Base-by-base conservation (phyloP, 2,797 vertebrate genomes). In the Onychomys leucogaster region DNA sequence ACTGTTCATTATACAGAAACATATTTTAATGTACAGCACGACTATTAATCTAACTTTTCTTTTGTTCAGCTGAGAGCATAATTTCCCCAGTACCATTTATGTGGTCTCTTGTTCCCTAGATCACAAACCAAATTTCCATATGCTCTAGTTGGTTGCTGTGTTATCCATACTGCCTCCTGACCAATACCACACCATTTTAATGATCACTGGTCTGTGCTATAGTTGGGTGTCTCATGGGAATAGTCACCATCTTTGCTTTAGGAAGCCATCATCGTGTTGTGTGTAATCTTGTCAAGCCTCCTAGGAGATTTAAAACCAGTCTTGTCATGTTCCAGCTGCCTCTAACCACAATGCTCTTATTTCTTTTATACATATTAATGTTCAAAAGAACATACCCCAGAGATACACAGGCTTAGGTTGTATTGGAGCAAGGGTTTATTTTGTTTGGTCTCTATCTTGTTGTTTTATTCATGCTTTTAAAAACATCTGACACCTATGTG, bases 341-440 rank as follows among this genome's bases (percentile, higher is more conserved):
- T 94, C 94, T 95, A 59, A 94, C 63, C 85, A 89, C 78, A 95
- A 75, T 95, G 93, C 25, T 94, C 88, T 86, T 96, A 95, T 97
- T 96, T 85, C 89, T 69, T 83, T 69, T 69, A 85, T 49, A 97
- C 92, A 96, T 88, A 92, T 91, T 77, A 83, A 5, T 96, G 78
- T 81, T 94, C 85, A 96, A 94, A 96, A 96, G 75, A 90, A 84
- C 11, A 81, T 59, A 92, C 43, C 94, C 82, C 9, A 34, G 57
- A 87, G 89, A 94, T 89, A 89, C 8, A 81, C 4, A 69, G 91
- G 69, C 78, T 91, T 86, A 61, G 77, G 63, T 11, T 88, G 17
- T 93, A 87, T 77, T 95, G 89, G 94, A 37, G 43, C 46, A 83
- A 92, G 83, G 82, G 77, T 89, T 96, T 96, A 81, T 94, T 98